A percentile compares a stretch with the other conserved stretches of the same genome.
phyloP scores from a whole-genome alignment of 1,140 invertebrate genomes.

The Tenebrio molitor region DNA sequence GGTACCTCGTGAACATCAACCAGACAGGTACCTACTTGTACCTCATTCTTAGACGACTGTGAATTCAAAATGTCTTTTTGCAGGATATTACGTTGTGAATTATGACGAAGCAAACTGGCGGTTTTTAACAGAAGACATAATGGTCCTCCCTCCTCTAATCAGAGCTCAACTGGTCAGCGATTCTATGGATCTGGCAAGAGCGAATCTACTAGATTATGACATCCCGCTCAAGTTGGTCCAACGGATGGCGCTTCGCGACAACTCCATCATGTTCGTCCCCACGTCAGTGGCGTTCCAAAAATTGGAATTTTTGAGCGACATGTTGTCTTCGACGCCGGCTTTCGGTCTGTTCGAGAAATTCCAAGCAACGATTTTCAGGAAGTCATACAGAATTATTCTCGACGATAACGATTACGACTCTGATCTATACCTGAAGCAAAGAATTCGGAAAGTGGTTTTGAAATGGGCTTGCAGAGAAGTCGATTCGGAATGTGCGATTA shows the following conservation, averaged over 20 bases:
- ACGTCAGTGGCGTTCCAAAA: constrained; percentile 65
- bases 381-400: constrained; percentile 53
- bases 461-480: constrained; percentile 68
- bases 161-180: constrained; percentile 88
- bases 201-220: constrained; percentile 72
- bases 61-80: constrained; percentile 15
- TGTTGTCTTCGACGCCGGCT: constrained; percentile 58
- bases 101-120: constrained; percentile 80
- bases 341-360: constrained; percentile 60
- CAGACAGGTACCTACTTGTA: constrained; percentile 59
- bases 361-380: constrained; percentile 56
- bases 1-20: constrained; percentile 63
- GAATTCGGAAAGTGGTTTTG: constrained; percentile 68
- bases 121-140: constrained; percentile 71
- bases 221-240: constrained; percentile 69
- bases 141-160: constrained; percentile 70
- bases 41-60: neutral
- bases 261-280: constrained; percentile 60
- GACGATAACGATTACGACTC: constrained; percentile 51
- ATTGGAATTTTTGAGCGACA: constrained; percentile 68
- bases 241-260: constrained; percentile 57
- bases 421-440: constrained; percentile 67
- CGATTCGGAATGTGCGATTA: constrained; percentile 67
- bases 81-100: constrained; percentile 82
- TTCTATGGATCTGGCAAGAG: constrained; percentile 81